phyloP scores from a whole-genome alignment of 2,888 invertebrate genomes.

The Argyra leucocephala region DNA sequence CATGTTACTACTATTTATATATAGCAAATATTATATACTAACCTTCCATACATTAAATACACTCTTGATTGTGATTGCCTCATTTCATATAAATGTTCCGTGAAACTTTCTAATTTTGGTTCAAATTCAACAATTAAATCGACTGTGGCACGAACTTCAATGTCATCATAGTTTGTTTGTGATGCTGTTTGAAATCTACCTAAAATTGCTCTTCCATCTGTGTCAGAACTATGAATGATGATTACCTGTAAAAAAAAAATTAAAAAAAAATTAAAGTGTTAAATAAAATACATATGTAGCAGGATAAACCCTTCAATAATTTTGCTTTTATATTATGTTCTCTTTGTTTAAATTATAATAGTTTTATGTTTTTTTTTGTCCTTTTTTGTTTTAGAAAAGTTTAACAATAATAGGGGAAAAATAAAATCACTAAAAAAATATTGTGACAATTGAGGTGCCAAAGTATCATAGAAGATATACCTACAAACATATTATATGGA shows the following conservation, averaged over 20 bases:
- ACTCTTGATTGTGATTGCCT: constrained; percentile 81
- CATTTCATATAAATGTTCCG: constrained; percentile 68
- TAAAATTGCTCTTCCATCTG: constrained; percentile 85
- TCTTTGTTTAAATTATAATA: too few species aligned
- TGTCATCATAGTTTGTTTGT: constrained; percentile 81
- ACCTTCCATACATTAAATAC: constrained; percentile 88
- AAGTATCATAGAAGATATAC: neutral
- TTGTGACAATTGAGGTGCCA: neutral
- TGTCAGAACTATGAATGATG: constrained; percentile 91
- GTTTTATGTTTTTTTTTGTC: too few species aligned
- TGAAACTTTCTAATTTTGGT: constrained; percentile 76
- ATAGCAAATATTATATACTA: too few species aligned
- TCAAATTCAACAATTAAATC: constrained; percentile 89
- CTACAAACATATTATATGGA: too few species aligned
- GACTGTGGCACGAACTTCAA: constrained; percentile 86
- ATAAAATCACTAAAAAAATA: neutral
- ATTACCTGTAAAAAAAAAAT: constrained; percentile 50
- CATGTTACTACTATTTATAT: too few species aligned
- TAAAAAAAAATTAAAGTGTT: neutral
- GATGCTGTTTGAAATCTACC: constrained; percentile 91
- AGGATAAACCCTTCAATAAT: too few species aligned
- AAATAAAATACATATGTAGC: neutral
- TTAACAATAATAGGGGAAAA: too few species aligned
- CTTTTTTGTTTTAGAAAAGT: too few species aligned
- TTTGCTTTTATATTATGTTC: too few species aligned